Evolutionary conservation across 2,888 invertebrate species (phyloP), one percentile per base, ranked within the genome.

Genomic region (Schizotus pectinicornis): DNA sequence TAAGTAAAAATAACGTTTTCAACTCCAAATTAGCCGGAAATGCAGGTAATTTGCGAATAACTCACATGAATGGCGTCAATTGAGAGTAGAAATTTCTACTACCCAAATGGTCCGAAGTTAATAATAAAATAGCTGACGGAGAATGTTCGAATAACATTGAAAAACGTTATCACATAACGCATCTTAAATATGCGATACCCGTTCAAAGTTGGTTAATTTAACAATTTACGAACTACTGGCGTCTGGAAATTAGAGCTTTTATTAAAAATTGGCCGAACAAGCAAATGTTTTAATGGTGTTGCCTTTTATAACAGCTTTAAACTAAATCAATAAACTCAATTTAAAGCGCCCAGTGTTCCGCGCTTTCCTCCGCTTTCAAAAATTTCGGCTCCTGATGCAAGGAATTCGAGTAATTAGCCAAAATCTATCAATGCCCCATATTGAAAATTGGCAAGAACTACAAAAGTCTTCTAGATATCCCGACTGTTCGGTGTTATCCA

Each of bases 401-500:
- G 5, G 22, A 22, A 22, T 22, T 22, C 5, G 5, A 22, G 36
- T 9, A 35, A 35, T 35, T 35, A 11, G 11, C 6, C 8, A 35
- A 9, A 35, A 35, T 35, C 6, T 9, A 35, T 35, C 36, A 7
- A 42, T 42, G 30, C 11, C 22, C 13, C 2, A 13, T 39, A 39
- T 13, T 13, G 0, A 39, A 39, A 39, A 14, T 7, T 14, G 30
- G n/a, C n/a, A 22, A 6, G n/a, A 39, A 14, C 3, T 39, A 9
- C 7, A 39, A 3, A 42, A 42, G 7, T 8, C 14, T 42, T 1
- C 22, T 6, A 11, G 46, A 11, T 53, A 47, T 38, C 50, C 46
- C 12, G 22, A 56, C 50, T 52, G 55, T 51, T 48, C 54, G 49
- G 54, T 56, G 52, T 59, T 60, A 52, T 51, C 55, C 52, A 60